Percentiles rank a stretch among this genome's conserved stretches.
Conservation (phyloP, 2,797 vertebrate species). For the Acestrorhynchus altus region DNA sequence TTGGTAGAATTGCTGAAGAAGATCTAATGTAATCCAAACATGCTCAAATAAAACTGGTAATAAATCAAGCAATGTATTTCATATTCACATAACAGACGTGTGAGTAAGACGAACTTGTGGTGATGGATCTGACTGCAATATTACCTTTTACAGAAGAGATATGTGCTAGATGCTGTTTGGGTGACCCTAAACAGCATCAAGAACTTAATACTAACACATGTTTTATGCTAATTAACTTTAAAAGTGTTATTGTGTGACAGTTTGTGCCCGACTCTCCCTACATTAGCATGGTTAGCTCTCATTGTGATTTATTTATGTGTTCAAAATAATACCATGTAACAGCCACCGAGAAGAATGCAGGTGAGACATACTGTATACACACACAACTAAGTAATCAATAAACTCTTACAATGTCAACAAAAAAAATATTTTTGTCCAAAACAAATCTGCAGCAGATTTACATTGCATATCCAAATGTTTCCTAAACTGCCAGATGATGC, state of each 20-base stretch:
- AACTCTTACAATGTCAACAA: too few relatives aligned
- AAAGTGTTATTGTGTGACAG: too few relatives aligned
- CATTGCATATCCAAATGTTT: not conserved
- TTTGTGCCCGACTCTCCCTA: too few relatives aligned
- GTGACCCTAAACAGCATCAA: not conserved
- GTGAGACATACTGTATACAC: too few relatives aligned
- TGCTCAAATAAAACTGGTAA: not conserved
- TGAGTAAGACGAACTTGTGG: not conserved
- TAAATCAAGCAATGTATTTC: not conserved
- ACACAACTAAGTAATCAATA: too few relatives aligned
- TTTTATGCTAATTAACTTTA: too few relatives aligned
- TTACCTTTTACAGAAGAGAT: not conserved
- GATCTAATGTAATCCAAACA: constrained; percentile 4
- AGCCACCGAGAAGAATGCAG: too few relatives aligned
- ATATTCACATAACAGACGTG: not conserved
- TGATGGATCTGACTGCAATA: not conserved
- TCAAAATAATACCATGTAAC: too few relatives aligned
- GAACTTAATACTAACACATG: not conserved
- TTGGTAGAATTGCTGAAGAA: constrained; percentile 9
- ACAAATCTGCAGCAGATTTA: too few relatives aligned
- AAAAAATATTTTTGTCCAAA: too few relatives aligned
- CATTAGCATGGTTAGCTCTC: too few relatives aligned
- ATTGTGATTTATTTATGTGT: too few relatives aligned
- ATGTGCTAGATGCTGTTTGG: not conserved
- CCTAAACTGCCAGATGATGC: not conserved